Evolutionary conservation across 1,140 invertebrate genomes (phyloP).

Genomic region (Drosophila grimshawi): DNA sequence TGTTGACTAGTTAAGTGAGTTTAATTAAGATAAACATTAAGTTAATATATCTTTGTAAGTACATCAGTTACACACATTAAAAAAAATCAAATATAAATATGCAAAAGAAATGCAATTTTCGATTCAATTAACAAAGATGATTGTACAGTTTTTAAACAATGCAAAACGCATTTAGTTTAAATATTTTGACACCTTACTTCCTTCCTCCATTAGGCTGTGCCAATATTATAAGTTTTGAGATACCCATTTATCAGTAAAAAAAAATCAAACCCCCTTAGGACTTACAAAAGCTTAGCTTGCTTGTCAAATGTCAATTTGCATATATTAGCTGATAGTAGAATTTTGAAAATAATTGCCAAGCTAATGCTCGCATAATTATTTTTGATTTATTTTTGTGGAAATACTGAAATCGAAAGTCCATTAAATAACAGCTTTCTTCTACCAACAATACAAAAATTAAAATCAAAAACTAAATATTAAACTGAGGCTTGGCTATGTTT

Average conservation of each 20-base stretch:
- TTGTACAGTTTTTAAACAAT: conserved; percentile 14
- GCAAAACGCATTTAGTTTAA: not conserved
- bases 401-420: not conserved
- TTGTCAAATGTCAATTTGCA: not conserved
- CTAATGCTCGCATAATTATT: not conserved
- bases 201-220: not conserved
- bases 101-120: conserved; percentile 11
- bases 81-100: not conserved
- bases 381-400: not conserved
- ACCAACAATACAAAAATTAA: too few species aligned
- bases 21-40: too few species aligned
- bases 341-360: not conserved
- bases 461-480: too few species aligned
- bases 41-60: too few species aligned
- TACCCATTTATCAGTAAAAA: not conserved
- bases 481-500: too few species aligned
- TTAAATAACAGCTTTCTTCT: not conserved
- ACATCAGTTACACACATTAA: too few species aligned
- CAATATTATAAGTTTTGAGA: not conserved
- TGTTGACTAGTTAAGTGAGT: too few species aligned
- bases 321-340: not conserved
- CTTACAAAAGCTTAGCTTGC: not conserved
- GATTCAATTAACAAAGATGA: conserved; percentile 15
- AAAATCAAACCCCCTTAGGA: not conserved
- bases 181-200: not conserved